Percentiles rank a stretch among this genome's conserved stretches.
Evolutionary conservation across 2,888 invertebrate species (phyloP).

Genomic region (Phragmatobia fuliginosa): DNA sequence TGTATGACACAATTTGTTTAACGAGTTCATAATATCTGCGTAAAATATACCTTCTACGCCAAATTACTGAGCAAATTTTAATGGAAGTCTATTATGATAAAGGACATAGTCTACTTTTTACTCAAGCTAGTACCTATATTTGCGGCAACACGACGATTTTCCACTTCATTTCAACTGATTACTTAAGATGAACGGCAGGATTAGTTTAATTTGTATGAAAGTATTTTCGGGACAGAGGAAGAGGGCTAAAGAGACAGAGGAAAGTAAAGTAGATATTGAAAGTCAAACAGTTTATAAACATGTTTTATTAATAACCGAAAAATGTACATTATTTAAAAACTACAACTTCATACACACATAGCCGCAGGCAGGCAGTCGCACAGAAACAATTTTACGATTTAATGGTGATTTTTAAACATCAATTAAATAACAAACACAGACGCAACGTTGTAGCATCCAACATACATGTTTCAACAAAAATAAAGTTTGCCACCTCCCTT

Average conservation of each 20-base stretch:
- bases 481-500: background rate
- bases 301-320: conserved; percentile 81
- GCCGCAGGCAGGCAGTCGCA: conserved; percentile 70
- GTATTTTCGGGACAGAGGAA: background rate
- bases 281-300: conserved; percentile 74
- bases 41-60: too few species aligned
- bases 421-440: conserved; percentile 6
- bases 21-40: too few species aligned
- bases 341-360: conserved; percentile 79
- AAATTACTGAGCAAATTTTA: too few species aligned
- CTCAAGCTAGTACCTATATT: too few species aligned
- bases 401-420: conserved; percentile 13
- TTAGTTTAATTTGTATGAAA: background rate
- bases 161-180: too few species aligned
- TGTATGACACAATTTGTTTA: too few species aligned
- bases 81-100: too few species aligned
- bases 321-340: conserved; percentile 82
- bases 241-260: background rate
- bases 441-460: conserved; percentile 4
- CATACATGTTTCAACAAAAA: conserved; percentile 5
- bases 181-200: too few species aligned
- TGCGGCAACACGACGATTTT: too few species aligned
- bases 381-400: conserved; percentile 39
- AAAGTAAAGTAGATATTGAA: background rate
- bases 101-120: too few species aligned